A percentile compares a stretch with the other conserved stretches of the same genome.
These are phyloP conservation scores for Capreolus pygargus DNA, from an alignment of 2,113 vertebrate genomes.

Conservation along the genomic window DNA sequence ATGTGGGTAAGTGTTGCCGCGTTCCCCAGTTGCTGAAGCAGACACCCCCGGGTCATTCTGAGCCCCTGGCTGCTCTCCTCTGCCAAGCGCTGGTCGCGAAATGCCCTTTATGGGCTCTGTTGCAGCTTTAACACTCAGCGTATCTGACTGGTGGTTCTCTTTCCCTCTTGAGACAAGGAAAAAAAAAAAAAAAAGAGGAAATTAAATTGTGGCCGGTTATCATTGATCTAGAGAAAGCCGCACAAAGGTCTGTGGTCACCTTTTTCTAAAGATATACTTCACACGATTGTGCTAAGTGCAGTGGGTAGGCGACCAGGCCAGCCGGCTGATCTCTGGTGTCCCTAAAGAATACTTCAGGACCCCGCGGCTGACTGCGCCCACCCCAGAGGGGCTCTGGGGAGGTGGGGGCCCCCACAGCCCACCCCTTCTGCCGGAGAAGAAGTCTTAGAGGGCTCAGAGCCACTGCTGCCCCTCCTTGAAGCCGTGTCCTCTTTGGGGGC, in stretches of 20 bases:
- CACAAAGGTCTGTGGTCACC: background rate
- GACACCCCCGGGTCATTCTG: background rate
- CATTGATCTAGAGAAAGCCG: background rate
- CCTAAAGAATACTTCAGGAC: no score
- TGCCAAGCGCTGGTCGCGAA: accelerated
- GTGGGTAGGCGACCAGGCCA: background rate
- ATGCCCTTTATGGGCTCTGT: accelerated
- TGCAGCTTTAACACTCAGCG: background rate
- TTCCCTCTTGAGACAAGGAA: background rate
- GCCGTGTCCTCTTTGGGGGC: background rate
- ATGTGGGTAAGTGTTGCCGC: background rate
- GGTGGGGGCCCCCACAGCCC: no score
- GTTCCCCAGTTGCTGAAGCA: background rate
- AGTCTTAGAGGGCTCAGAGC: background rate
- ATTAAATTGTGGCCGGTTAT: background rate
- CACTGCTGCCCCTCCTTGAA: background rate
- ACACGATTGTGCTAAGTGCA: accelerated
- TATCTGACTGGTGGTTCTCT: accelerated
- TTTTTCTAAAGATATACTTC: background rate
- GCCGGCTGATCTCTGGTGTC: background rate
- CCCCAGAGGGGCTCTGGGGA: background rate
- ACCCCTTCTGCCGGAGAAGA: background rate
- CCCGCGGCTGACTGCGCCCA: background rate
- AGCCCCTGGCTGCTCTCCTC: accelerated
- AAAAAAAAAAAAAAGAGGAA: background rate